A percentile compares a stretch with the other conserved stretches of the same genome.
phyloP scores from a whole-genome alignment of 2,113 vertebrate species.

The Laticauda colubrina region DNA sequence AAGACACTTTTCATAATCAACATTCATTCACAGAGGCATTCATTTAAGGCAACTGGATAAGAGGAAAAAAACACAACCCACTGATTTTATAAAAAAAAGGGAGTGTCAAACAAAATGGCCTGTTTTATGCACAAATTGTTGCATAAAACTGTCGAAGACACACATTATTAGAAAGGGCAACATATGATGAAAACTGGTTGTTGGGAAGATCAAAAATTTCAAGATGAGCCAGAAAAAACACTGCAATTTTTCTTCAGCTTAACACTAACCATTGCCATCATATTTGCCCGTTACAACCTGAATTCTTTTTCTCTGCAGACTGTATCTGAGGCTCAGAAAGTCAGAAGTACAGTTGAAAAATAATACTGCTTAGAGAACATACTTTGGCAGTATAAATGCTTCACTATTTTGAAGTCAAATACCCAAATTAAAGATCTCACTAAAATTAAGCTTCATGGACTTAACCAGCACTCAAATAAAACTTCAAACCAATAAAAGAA shows the following conservation, averaged over 20 bases:
- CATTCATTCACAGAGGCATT: conserved; percentile 68
- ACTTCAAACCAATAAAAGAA: not conserved
- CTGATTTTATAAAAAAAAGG: conserved; percentile 56
- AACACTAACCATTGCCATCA: conserved; percentile 56
- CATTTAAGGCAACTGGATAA: conserved; percentile 78
- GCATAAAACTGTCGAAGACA: conserved; percentile 1
- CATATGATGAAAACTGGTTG: not conserved
- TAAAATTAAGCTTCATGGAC: conserved; percentile 53
- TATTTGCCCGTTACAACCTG: conserved; percentile 61
- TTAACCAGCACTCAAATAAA: conserved; percentile 57
- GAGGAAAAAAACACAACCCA: conserved; percentile 48
- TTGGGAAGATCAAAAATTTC: conserved; percentile 46
- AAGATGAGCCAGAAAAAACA: conserved; percentile 38
- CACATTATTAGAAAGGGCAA: conserved; percentile 11
- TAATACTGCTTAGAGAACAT: conserved; percentile 62
- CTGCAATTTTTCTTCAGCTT: conserved; percentile 7
- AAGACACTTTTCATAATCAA: conserved; percentile 66
- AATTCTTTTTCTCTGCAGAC: conserved; percentile 62
- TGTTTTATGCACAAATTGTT: conserved; percentile 36
- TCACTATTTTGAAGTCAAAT: conserved; percentile 55
- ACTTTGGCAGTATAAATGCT: conserved; percentile 62
- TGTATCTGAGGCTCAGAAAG: conserved; percentile 27
- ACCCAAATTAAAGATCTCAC: conserved; percentile 49
- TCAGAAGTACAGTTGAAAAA: conserved; percentile 55
- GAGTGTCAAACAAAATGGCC: conserved; percentile 14